Conservation (phyloP, 2,797 vertebrate species). For the Huso huso region DNA sequence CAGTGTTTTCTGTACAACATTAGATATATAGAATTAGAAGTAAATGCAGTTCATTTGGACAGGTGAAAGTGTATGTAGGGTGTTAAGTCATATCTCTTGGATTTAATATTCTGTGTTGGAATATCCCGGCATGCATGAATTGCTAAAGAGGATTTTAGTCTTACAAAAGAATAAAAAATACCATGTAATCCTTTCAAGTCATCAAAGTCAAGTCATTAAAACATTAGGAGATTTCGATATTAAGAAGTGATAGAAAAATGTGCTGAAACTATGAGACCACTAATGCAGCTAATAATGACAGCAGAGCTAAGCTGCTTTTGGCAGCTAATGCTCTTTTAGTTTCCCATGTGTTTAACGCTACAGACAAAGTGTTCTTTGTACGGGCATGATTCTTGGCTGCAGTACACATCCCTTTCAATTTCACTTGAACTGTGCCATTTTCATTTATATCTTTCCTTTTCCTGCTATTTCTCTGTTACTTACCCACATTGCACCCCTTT, state of each 20-base stretch:
- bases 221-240: slow-evolving; percentile 2
- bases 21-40: too few relatives aligned
- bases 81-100: too few relatives aligned
- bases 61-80: too few relatives aligned
- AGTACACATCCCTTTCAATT: slow-evolving; percentile 59
- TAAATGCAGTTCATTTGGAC: too few relatives aligned
- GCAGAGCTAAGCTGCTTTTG: slow-evolving; percentile 47
- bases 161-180: slow-evolving; percentile 6
- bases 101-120: too few relatives aligned
- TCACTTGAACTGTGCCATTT: slow-evolving; percentile 65
- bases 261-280: slow-evolving; percentile 34
- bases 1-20: too few relatives aligned
- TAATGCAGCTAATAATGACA: slow-evolving; percentile 48
- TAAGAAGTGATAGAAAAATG: slow-evolving; percentile 4
- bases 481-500: slow-evolving; percentile 24
- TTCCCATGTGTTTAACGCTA: slow-evolving; percentile 69
- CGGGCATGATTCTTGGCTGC: slow-evolving; percentile 60
- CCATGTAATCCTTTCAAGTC: neutral
- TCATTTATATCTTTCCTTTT: slow-evolving; percentile 58
- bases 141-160: too few relatives aligned
- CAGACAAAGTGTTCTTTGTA: slow-evolving; percentile 88
- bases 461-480: slow-evolving; percentile 35
- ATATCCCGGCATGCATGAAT: too few relatives aligned
- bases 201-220: neutral
- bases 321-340: slow-evolving; percentile 54